Percentiles rank a stretch among this genome's conserved stretches.
These are phyloP conservation scores for Sarcophaga variegata DNA, from an alignment of 2,888 invertebrate species.

Conservation along the genomic window DNA sequence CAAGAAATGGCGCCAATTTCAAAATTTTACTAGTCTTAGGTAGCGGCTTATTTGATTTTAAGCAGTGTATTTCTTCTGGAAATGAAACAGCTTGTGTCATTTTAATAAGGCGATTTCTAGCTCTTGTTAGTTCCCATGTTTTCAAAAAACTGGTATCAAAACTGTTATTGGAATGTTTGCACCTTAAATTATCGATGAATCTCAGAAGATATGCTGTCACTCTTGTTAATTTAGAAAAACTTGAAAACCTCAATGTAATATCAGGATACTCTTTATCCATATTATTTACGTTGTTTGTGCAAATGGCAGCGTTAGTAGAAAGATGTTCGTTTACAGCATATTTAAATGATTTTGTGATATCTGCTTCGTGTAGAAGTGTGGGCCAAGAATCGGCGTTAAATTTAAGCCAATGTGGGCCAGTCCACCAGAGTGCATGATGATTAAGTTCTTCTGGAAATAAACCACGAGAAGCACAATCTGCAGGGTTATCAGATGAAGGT, in stretches of 20 bases:
- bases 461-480: no score
- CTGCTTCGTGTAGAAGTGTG: background rate
- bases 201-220: constrained; percentile 26
- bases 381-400: background rate
- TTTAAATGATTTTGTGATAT: background rate
- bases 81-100: constrained; percentile 29
- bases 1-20: constrained; percentile 30
- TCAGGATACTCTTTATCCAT: background rate
- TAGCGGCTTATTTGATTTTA: constrained; percentile 1
- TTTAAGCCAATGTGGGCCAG: no score
- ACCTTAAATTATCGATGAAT: constrained; percentile 12
- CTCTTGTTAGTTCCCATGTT: constrained; percentile 13
- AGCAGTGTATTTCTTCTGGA: constrained; percentile 19
- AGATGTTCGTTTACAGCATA: no score
- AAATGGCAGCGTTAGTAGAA: background rate
- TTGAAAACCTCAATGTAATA: constrained; percentile 12
- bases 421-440: no score
- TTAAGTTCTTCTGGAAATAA: no score
- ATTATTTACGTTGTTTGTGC: background rate
- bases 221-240: constrained; percentile 13
- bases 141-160: constrained; percentile 8
- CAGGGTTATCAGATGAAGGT: no score
- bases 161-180: background rate
- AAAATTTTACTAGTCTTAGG: background rate
- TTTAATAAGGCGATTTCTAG: constrained; percentile 17